phyloP scores from a whole-genome alignment of 2,797 vertebrate genomes.

The Lithobates sylvaticus region DNA sequence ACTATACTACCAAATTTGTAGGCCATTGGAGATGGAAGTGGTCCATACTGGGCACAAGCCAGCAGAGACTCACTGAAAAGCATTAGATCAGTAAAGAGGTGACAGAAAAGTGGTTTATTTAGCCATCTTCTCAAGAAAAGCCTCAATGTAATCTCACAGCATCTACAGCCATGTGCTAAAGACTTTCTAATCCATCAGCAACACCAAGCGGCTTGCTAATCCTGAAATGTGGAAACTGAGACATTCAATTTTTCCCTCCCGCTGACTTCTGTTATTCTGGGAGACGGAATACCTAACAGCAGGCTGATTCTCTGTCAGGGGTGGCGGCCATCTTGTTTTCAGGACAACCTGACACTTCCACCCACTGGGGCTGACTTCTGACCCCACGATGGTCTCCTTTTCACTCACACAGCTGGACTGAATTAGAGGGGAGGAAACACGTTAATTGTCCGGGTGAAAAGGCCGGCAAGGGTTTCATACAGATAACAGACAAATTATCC shows the following conservation, averaged over 20 bases:
- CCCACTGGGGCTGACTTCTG: slow-evolving; percentile 30
- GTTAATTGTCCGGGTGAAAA: background rate
- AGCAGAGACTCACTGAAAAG: background rate
- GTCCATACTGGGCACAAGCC: background rate
- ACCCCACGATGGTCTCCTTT: slow-evolving; percentile 13
- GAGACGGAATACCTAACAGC: background rate
- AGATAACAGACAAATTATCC: slow-evolving; percentile 29
- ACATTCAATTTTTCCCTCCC: slow-evolving; percentile 1
- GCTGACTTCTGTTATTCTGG: background rate
- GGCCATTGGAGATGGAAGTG: background rate
- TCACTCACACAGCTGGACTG: slow-evolving; percentile 30
- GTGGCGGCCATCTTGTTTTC: slow-evolving; percentile 25
- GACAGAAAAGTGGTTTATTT: background rate
- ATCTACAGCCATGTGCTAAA: background rate
- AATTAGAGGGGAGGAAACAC: slow-evolving; percentile 33
- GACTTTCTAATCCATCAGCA: background rate
- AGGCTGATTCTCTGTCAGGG: background rate
- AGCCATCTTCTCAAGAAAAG: background rate
- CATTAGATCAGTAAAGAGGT: background rate
- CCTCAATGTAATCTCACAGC: background rate
- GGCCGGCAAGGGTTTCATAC: background rate
- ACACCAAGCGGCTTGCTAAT: slow-evolving; percentile 3
- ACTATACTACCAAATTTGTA: background rate
- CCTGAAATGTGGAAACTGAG: slow-evolving; percentile 18
- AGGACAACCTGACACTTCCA: slow-evolving; percentile 36